phyloP scores from a whole-genome alignment of 1,140 invertebrate genomes.

The Macrotrachela quadricornifera region DNA sequence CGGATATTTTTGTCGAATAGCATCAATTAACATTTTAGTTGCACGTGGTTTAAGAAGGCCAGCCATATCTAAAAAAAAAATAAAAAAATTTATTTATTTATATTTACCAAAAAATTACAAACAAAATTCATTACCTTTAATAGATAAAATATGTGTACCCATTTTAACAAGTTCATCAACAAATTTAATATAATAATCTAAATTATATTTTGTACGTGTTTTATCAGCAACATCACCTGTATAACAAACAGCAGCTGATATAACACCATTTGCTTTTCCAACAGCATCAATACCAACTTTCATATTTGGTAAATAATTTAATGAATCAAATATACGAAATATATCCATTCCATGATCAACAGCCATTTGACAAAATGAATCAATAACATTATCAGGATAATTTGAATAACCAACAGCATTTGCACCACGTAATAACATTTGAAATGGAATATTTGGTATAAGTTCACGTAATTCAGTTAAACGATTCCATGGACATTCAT shows the following conservation, averaged over 20 bases:
- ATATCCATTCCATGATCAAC: conserved; percentile 93
- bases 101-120: no score
- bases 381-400: conserved; percentile 94
- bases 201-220: conserved; percentile 66
- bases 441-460: conserved; percentile 96
- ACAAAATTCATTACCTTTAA: no score
- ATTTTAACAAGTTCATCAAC: conserved; percentile 84
- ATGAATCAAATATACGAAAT: conserved; percentile 90
- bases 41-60: conserved; percentile 80
- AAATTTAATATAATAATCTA: conserved; percentile 79
- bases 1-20: conserved; percentile 72
- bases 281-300: conserved; percentile 93
- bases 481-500: conserved; percentile 96
- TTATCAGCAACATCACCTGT: conserved; percentile 82
- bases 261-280: conserved; percentile 79
- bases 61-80: no score
- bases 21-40: conserved; percentile 60
- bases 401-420: conserved; percentile 97
- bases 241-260: conserved; percentile 92
- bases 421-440: conserved; percentile 88
- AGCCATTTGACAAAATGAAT: conserved; percentile 70
- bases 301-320: conserved; percentile 93
- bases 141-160: conserved; percentile 79
- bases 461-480: conserved; percentile 65
- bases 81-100: no score